phyloP scores from a whole-genome alignment of 2,888 invertebrate genomes.

The Pyrocoelia pectoralis region DNA sequence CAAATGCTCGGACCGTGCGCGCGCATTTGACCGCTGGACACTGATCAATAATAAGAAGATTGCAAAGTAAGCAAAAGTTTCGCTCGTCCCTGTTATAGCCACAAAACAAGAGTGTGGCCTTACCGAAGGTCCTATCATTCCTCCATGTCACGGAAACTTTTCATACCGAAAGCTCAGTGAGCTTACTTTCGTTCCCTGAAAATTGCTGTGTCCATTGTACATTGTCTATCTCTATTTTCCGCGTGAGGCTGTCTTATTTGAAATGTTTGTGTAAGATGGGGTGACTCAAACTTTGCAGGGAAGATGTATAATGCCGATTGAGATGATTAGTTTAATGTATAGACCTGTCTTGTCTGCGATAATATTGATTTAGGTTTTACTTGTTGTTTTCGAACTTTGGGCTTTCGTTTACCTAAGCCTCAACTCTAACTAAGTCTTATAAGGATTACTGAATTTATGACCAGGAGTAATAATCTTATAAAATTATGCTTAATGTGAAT shows the following conservation, averaged over 20 bases:
- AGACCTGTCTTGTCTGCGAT: conserved; percentile 50
- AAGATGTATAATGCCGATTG: conserved; percentile 53
- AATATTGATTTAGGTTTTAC: conserved; percentile 56
- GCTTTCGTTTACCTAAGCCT: conserved; percentile 30
- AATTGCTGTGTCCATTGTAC: conserved; percentile 46
- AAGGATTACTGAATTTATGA: conserved; percentile 27
- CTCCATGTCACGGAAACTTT: conserved; percentile 25
- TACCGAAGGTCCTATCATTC: conserved; percentile 33
- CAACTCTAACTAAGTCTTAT: conserved; percentile 24
- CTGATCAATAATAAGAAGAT: conserved; percentile 64
- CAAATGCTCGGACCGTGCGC: conserved; percentile 55
- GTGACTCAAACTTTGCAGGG: conserved; percentile 48
- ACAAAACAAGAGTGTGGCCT: conserved; percentile 39
- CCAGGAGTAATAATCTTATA: conserved; percentile 16
- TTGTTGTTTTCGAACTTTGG: conserved; percentile 51
- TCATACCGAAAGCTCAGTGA: conserved; percentile 21
- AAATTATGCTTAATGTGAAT: background rate
- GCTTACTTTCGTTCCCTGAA: conserved; percentile 39
- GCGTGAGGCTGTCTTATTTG: conserved; percentile 48
- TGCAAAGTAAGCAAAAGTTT: conserved; percentile 63
- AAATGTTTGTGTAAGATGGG: conserved; percentile 51
- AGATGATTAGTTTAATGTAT: conserved; percentile 55
- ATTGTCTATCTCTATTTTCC: conserved; percentile 45
- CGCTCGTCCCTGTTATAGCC: conserved; percentile 46
- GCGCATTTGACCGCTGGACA: conserved; percentile 62